Conservation (phyloP, 1,140 invertebrate genomes). For the Octopus bimaculoides region DNA sequence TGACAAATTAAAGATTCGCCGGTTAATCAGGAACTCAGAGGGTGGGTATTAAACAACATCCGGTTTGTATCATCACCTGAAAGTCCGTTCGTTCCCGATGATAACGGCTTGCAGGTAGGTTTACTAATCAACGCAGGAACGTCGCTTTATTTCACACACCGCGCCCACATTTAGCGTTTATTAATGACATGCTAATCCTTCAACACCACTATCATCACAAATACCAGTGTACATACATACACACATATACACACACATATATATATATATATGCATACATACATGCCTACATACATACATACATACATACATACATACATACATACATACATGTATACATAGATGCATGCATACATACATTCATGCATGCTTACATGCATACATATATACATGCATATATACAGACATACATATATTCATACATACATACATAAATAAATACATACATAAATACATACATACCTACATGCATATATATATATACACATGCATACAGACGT, state of each 20-base stretch:
- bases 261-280: neutral
- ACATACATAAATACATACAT: neutral
- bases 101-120: too few relatives aligned
- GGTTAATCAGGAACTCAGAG: too few relatives aligned
- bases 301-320: neutral
- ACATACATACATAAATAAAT: neutral
- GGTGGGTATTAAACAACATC: too few relatives aligned
- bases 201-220: too few relatives aligned
- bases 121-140: too few relatives aligned
- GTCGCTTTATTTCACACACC: too few relatives aligned
- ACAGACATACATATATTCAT: neutral
- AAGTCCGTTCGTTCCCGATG: too few relatives aligned
- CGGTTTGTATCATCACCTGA: too few relatives aligned
- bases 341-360: neutral
- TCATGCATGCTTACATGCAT: neutral
- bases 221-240: too few relatives aligned
- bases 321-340: neutral
- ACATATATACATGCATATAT: neutral
- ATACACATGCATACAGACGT: neutral
- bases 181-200: too few relatives aligned
- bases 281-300: neutral
- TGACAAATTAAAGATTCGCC: too few relatives aligned
- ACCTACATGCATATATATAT: neutral
- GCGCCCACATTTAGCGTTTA: too few relatives aligned
- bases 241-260: neutral